Conservation (phyloP, 2,888 invertebrate genomes). For the Philaethria dido region DNA sequence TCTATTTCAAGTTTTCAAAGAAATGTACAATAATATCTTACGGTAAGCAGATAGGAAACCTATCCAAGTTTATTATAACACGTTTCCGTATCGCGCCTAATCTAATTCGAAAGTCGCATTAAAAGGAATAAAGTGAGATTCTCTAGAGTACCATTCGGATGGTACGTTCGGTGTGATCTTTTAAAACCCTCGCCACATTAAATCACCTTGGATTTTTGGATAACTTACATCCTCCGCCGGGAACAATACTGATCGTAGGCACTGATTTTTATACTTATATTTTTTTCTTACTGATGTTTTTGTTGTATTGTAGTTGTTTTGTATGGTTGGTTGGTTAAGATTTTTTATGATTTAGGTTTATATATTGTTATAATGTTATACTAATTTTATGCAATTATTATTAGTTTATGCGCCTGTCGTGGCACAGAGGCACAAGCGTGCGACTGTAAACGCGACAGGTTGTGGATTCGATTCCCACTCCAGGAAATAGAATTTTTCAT, state of each 20-base stretch:
- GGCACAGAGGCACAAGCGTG: no score
- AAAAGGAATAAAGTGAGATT: conserved; percentile 50
- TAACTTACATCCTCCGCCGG: conserved; percentile 59
- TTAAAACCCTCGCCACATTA: conserved; percentile 57
- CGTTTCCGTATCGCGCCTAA: conserved; percentile 47
- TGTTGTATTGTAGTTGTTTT: neutral
- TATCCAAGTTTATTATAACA: conserved; percentile 46
- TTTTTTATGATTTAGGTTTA: no score
- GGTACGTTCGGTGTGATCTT: conserved; percentile 48
- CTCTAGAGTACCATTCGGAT: conserved; percentile 46
- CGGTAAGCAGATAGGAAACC: conserved; percentile 22
- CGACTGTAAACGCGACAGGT: no score
- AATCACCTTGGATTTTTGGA: conserved; percentile 67
- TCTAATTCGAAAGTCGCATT: conserved; percentile 49
- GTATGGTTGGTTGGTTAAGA: neutral
- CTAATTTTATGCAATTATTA: no score
- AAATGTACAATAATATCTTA: conserved; percentile 30
- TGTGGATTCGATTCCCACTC: no score
- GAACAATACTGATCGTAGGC: conserved; percentile 60
- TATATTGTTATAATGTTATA: no score
- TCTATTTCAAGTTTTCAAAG: conserved; percentile 8
- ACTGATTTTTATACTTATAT: conserved; percentile 50
- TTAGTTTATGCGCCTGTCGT: no score
- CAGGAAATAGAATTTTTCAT: no score
- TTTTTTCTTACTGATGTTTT: neutral